phyloP scores from a whole-genome alignment of 2,888 invertebrate species.

The Leptogaster cylindrica region DNA sequence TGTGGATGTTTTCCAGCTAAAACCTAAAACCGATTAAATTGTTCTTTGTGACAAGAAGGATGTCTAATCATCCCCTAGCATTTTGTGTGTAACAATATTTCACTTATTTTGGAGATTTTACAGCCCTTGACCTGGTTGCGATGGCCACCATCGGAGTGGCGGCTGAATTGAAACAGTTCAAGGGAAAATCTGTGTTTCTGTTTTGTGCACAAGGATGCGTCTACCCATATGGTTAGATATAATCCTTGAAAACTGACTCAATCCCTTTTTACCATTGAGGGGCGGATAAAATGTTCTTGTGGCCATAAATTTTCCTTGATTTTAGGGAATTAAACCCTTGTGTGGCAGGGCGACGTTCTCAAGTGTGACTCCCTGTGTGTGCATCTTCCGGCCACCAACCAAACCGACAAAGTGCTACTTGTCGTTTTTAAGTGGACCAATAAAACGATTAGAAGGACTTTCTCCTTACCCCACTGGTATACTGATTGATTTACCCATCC shows the following conservation, averaged over 20 bases:
- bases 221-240: constrained; percentile 12
- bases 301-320: constrained; percentile 25
- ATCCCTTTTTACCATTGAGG: constrained; percentile 1
- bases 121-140: background rate
- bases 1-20: constrained; percentile 18
- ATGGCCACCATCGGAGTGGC: constrained; percentile 29
- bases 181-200: constrained; percentile 10
- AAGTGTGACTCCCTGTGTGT: background rate
- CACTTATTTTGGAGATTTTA: background rate
- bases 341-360: background rate
- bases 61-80: constrained; percentile 11
- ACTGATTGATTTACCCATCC: constrained; percentile 9
- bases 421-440: constrained; percentile 27
- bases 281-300: constrained; percentile 1
- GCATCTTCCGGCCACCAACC: background rate
- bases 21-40: constrained; percentile 24
- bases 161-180: background rate
- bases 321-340: background rate
- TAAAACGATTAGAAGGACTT: constrained; percentile 29
- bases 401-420: constrained; percentile 17
- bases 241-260: constrained; percentile 26
- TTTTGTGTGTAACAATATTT: background rate
- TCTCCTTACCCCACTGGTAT: background rate
- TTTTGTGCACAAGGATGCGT: constrained; percentile 1
- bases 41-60: constrained; percentile 3